These are phyloP conservation scores for Athene noctua DNA, from an alignment of 2,113 vertebrate species.

Conservation along the genomic window DNA sequence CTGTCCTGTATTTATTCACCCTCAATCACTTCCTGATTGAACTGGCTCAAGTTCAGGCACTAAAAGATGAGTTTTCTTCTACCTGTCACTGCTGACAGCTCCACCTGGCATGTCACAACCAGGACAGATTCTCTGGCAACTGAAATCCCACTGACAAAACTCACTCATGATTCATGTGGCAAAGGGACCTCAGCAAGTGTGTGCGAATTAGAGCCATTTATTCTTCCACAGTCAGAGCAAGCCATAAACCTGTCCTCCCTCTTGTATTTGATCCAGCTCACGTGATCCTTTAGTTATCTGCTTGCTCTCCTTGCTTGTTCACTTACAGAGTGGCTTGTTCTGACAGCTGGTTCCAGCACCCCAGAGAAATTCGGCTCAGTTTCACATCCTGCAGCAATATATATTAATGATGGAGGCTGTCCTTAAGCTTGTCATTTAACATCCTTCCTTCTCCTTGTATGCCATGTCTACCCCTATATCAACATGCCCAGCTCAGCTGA, in stretches of 20 bases:
- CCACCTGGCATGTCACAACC: not conserved
- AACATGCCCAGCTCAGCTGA: not conserved
- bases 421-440: not conserved
- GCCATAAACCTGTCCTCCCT: not conserved
- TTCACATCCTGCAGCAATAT: not conserved
- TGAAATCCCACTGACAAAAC: not conserved
- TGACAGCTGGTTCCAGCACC: not conserved
- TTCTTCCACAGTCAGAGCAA: not conserved
- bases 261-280: not conserved
- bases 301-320: not conserved
- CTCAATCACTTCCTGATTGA: not conserved
- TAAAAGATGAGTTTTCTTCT: slow-evolving; percentile 10
- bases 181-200: not conserved
- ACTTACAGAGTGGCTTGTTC: not conserved
- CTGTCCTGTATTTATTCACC: slow-evolving; percentile 6
- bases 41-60: not conserved
- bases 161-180: not conserved
- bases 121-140: not conserved
- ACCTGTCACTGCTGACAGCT: slow-evolving; percentile 1
- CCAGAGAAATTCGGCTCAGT: not conserved
- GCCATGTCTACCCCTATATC: not conserved
- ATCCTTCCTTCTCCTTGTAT: not conserved
- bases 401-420: not conserved
- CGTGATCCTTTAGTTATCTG: not conserved
- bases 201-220: not conserved